phyloP scores from a whole-genome alignment of 2,888 invertebrate species.

The Teleogryllus oceanicus region DNA sequence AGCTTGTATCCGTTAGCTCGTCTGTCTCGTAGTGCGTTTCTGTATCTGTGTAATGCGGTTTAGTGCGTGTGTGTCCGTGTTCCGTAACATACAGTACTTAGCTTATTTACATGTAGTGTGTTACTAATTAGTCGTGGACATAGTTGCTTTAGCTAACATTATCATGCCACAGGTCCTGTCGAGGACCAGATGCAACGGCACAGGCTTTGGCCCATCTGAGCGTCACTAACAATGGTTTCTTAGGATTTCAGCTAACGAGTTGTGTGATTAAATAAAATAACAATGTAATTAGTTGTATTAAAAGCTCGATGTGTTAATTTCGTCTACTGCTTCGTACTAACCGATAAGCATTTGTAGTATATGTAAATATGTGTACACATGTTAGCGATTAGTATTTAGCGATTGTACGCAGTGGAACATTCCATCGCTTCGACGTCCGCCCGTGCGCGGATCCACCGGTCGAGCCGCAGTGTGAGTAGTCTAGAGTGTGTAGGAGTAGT shows the following conservation, averaged over 20 bases:
- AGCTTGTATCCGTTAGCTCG: conserved; percentile 18
- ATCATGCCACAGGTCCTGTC: background rate
- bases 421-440: background rate
- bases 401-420: background rate
- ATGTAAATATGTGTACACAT: background rate
- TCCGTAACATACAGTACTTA: background rate
- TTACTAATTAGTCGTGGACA: background rate
- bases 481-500: background rate
- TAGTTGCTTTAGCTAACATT: background rate
- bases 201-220: background rate
- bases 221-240: background rate
- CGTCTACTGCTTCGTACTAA: background rate
- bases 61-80: conserved; percentile 8
- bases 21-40: background rate
- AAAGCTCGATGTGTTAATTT: background rate
- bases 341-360: background rate
- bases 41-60: background rate
- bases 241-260: background rate
- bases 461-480: background rate
- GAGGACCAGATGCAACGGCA: background rate
- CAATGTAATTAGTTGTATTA: background rate
- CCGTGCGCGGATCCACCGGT: background rate
- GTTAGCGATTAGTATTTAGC: background rate
- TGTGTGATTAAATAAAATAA: background rate
- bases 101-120: conserved; percentile 3